These are phyloP conservation scores for Pasiphila rectangulata DNA, from an alignment of 2,888 invertebrate species.

Conservation along the genomic window DNA sequence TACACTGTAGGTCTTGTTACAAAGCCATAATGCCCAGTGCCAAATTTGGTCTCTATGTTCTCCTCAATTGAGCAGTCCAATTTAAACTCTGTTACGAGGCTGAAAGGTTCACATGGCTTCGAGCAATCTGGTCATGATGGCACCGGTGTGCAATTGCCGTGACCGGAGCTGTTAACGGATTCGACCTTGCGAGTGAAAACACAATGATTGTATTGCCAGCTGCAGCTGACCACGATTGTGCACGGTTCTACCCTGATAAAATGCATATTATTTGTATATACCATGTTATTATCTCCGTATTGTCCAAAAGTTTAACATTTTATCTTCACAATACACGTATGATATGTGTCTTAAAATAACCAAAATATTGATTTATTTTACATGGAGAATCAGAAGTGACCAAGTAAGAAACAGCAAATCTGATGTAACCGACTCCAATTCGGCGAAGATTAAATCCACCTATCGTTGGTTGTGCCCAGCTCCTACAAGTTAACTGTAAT, in stretches of 20 bases:
- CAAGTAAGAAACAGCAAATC: not conserved
- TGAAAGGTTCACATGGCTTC: conserved; percentile 2
- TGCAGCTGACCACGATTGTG: not conserved
- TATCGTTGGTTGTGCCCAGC: too few species aligned
- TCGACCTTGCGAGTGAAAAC: conserved; percentile 31
- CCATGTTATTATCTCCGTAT: too few species aligned
- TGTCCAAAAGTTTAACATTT: too few species aligned
- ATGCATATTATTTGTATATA: too few species aligned
- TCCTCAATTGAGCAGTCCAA: not conserved
- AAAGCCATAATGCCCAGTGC: not conserved
- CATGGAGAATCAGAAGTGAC: not conserved
- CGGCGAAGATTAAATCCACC: too few species aligned
- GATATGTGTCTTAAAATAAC: too few species aligned
- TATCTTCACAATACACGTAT: too few species aligned
- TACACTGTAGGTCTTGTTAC: conserved; percentile 1
- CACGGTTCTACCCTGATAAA: too few species aligned
- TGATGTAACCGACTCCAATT: too few species aligned
- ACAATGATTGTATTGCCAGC: conserved; percentile 16
- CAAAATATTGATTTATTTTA: too few species aligned
- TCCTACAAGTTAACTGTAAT: too few species aligned
- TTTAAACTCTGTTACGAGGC: not conserved
- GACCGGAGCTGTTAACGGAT: conserved; percentile 25
- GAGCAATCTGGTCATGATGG: conserved; percentile 3
- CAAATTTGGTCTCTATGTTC: not conserved
- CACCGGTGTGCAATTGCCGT: conserved; percentile 24